Base-by-base conservation (phyloP, 2,113 vertebrate species). In the Muntiacus reevesi region DNA sequence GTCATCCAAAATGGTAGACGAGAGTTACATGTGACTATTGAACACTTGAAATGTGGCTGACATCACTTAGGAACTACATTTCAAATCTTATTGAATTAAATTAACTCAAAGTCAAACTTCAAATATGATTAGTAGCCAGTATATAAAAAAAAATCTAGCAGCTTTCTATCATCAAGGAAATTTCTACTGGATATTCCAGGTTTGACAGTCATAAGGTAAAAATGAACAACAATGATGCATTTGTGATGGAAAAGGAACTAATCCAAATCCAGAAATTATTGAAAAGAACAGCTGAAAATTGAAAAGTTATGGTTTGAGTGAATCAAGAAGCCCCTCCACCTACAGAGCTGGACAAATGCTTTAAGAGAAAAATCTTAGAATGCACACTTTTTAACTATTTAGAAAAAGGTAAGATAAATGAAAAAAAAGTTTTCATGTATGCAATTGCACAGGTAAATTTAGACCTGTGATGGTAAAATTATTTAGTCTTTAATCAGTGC, bases 311-410 rank as follows among this genome's bases (percentile, higher is more conserved):
- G 40, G n/a, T 94, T 74, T 76, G 17, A 47, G 25, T 79, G 16
- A 91, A 83, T 60, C 25, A 36, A 78, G 17, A 23, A 91, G 0
- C 5, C 16, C 4, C 3, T 17, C 7, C 4, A 36, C 4, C 4
- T 23, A 76, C 9, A 0, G 1, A 14, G 5, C 2, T 88, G 21
- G 27, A 45, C 6, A 74, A 25, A 59, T 23, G 8, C 27, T 74
- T 94, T 25, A 59, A 55, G 91, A 92, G 13, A 27, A 45, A 86
- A 55, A 23, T 15, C 92, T 67, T 76, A 92, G 17, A 90, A 50
- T 23, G 12, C 47, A 67, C 3, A 87, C 17, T n/a, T 93, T 55
- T 50, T 87, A 78, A 45, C 13, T 89, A 40, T n/a, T 86, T 45
- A 17, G 7, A 30, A 59, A n/a, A 62, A 71, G 2, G 1, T 33